A percentile compares a stretch with the other conserved stretches of the same genome.
Conservation (phyloP, 2,113 vertebrate species). For the Alethe diademata region DNA sequence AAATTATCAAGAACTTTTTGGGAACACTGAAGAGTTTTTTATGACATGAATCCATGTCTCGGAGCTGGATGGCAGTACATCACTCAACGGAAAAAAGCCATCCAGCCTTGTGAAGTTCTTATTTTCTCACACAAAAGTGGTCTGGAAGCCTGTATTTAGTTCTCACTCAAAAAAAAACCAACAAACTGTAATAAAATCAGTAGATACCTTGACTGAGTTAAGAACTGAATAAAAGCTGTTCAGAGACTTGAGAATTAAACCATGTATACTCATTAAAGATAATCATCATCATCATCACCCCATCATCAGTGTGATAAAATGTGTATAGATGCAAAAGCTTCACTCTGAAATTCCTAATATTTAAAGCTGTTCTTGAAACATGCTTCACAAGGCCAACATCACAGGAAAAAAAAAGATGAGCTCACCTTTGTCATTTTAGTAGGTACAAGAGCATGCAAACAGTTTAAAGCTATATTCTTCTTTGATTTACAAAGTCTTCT, state of each 20-base stretch:
- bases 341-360: slow-evolving; percentile 59
- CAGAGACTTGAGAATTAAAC: slow-evolving; percentile 40
- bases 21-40: background rate
- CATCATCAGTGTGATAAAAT: slow-evolving; percentile 57
- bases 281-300: slow-evolving; percentile 45
- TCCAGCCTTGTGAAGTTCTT: background rate
- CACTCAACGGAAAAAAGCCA: background rate
- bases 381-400: slow-evolving; percentile 73
- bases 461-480: slow-evolving; percentile 77
- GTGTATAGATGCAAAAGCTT: slow-evolving; percentile 58
- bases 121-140: slow-evolving; percentile 2
- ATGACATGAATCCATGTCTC: background rate
- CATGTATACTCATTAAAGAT: slow-evolving; percentile 32
- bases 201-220: slow-evolving; percentile 10
- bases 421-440: slow-evolving; percentile 73
- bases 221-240: slow-evolving; percentile 58
- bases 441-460: slow-evolving; percentile 71
- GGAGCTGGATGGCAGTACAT: background rate
- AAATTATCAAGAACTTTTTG: slow-evolving; percentile 31
- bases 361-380: slow-evolving; percentile 69
- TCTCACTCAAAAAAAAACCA: slow-evolving; percentile 33
- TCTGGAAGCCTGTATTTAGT: slow-evolving; percentile 51
- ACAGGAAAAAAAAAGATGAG: slow-evolving; percentile 68
- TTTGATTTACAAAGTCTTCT: slow-evolving; percentile 67
- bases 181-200: background rate